A percentile compares a stretch with the other conserved stretches of the same genome.
Conservation (phyloP, 2,888 invertebrate genomes). For the Phaonia tiefii region DNA sequence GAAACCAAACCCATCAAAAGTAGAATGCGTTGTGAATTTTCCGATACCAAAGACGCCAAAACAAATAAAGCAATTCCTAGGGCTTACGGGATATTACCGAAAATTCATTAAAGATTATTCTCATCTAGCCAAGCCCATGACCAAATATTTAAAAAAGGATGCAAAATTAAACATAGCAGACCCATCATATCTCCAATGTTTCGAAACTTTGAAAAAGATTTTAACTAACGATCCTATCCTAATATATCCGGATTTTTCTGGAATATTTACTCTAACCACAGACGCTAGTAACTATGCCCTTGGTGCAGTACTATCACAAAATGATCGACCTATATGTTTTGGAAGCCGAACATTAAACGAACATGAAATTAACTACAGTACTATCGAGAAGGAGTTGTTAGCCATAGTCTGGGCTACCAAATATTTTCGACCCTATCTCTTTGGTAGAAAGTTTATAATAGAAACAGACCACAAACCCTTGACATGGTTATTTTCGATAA, state of each 20-base stretch:
- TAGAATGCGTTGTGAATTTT: neutral
- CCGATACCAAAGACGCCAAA: neutral
- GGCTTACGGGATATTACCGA: neutral
- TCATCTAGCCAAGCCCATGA: neutral
- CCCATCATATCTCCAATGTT: neutral
- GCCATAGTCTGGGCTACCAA: constrained; percentile 27
- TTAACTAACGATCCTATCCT: too few species aligned
- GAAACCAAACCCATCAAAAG: neutral
- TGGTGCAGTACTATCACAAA: too few species aligned
- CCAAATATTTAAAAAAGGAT: neutral
- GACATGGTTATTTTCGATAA: constrained; percentile 23
- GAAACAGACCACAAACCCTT: constrained; percentile 33
- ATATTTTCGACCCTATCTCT: neutral
- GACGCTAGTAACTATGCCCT: constrained; percentile 2
- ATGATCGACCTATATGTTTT: constrained; percentile 27
- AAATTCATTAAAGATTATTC: neutral
- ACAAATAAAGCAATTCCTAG: neutral
- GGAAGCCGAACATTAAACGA: constrained; percentile 17
- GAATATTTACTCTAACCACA: neutral
- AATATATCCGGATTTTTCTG: neutral
- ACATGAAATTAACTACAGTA: too few species aligned
- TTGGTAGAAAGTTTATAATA: neutral
- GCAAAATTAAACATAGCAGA: neutral
- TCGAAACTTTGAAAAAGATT: neutral
- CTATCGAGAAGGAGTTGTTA: constrained; percentile 5